A percentile compares a stretch with the other conserved stretches of the same genome.
Conservation (phyloP, 2,113 vertebrate genomes). For the Eudyptes chrysolophus region DNA sequence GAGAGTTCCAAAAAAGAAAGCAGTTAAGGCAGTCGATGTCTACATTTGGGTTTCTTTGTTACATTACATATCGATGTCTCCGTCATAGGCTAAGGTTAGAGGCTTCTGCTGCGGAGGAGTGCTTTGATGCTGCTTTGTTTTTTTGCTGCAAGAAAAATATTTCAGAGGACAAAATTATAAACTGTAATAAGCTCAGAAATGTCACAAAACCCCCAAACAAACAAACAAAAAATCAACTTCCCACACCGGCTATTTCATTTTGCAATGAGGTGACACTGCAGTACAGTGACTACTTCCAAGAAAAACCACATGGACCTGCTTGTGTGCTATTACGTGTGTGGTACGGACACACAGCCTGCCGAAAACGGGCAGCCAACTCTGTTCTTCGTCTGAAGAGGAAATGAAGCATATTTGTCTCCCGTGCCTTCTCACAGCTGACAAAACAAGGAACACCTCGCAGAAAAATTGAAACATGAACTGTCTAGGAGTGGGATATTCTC, state of each 20-base stretch:
- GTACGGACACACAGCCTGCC: neutral
- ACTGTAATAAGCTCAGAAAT: neutral
- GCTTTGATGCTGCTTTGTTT: conserved; percentile 82
- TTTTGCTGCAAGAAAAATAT: conserved; percentile 81
- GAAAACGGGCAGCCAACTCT: neutral
- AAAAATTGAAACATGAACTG: neutral
- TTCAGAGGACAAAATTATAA: neutral
- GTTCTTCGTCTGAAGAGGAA: neutral
- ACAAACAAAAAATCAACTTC: neutral
- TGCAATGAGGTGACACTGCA: neutral
- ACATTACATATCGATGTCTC: conserved; percentile 93
- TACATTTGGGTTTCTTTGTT: conserved; percentile 73
- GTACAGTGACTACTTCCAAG: neutral
- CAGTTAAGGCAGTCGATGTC: conserved; percentile 82
- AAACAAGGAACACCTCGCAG: neutral
- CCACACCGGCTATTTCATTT: neutral
- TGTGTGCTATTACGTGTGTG: neutral
- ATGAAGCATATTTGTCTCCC: neutral
- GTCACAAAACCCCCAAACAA: neutral
- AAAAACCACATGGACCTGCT: neutral
- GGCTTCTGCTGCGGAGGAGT: conserved; percentile 91
- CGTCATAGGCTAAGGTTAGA: conserved; percentile 93
- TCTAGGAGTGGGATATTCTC: neutral
- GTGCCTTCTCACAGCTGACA: neutral
- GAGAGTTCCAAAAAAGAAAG: conserved; percentile 76